Evolutionary conservation across 2,888 invertebrate genomes (phyloP).

Genomic region (Cremastobaeus sp.): DNA sequence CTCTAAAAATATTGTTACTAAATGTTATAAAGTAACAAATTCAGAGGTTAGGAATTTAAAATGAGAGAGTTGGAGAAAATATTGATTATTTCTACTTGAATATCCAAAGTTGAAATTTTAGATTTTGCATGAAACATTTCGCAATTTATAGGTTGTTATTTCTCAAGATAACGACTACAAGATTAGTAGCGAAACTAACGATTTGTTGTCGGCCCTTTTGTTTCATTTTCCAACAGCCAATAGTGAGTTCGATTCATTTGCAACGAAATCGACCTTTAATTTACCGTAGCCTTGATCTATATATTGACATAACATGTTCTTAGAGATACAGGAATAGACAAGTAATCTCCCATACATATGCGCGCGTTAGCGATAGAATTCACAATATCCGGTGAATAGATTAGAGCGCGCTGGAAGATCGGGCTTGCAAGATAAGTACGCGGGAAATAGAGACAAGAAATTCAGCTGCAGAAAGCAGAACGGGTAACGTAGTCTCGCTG

Average conservation of each 20-base stretch:
- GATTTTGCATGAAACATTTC: too few species aligned
- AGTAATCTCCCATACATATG: slow-evolving; percentile 57
- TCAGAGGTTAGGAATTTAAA: too few species aligned
- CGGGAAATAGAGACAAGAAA: slow-evolving; percentile 48
- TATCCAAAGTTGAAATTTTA: too few species aligned
- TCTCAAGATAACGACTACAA: neutral
- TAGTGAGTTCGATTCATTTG: slow-evolving; percentile 29
- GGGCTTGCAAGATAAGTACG: slow-evolving; percentile 56
- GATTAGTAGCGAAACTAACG: slow-evolving; percentile 14
- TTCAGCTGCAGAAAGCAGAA: slow-evolving; percentile 27
- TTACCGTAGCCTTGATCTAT: slow-evolving; percentile 37
- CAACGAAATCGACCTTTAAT: slow-evolving; percentile 51
- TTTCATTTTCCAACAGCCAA: neutral
- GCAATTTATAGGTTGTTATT: neutral
- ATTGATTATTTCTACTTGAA: neutral
- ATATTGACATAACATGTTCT: slow-evolving; percentile 52
- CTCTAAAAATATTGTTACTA: neutral
- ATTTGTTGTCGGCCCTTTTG: slow-evolving; percentile 11
- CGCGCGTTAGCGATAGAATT: slow-evolving; percentile 64
- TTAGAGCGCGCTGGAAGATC: slow-evolving; percentile 65
- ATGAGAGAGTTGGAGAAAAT: neutral
- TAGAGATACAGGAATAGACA: slow-evolving; percentile 44
- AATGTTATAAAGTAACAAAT: too few species aligned
- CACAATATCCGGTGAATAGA: slow-evolving; percentile 72
- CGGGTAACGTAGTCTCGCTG: slow-evolving; percentile 8